Evolutionary conservation across 1,140 invertebrate genomes (phyloP).

Genomic region (Drosophila virilis): DNA sequence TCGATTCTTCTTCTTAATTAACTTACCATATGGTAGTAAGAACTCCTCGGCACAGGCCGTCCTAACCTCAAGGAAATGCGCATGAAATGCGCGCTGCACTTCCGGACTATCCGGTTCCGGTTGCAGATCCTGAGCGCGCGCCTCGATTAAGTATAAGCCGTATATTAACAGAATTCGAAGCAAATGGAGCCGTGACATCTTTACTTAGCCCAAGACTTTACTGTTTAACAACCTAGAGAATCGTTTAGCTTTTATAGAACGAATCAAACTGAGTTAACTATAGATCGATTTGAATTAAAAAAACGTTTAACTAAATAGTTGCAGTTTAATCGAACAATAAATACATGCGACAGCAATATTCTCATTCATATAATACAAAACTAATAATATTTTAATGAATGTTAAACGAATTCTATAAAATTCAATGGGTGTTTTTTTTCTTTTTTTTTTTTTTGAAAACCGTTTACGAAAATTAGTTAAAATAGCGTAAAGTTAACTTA

Average conservation of each 20-base stretch:
- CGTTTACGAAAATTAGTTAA: slow-evolving; percentile 43
- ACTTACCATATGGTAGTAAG: slow-evolving; percentile 60
- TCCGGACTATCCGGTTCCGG: slow-evolving; percentile 48
- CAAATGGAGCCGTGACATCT: slow-evolving; percentile 35
- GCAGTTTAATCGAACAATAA: slow-evolving; percentile 81
- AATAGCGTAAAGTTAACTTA: slow-evolving; percentile 50
- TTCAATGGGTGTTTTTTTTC: slow-evolving; percentile 41
- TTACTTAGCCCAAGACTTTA: neutral
- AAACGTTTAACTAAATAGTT: slow-evolving; percentile 71
- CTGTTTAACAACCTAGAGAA: neutral
- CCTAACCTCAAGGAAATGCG: slow-evolving; percentile 39
- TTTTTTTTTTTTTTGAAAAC: slow-evolving; percentile 14
- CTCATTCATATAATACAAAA: slow-evolving; percentile 63
- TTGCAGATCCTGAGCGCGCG: slow-evolving; percentile 39
- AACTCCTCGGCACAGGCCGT: slow-evolving; percentile 57
- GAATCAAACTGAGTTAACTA: neutral
- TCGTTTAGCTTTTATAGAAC: slow-evolving; percentile 37
- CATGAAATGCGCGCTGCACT: slow-evolving; percentile 48
- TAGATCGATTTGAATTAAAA: slow-evolving; percentile 4
- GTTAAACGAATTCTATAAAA: slow-evolving; percentile 58
- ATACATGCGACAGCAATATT: slow-evolving; percentile 70
- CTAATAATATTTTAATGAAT: slow-evolving; percentile 60
- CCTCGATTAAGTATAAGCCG: neutral
- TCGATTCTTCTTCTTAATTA: neutral
- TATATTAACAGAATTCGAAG: slow-evolving; percentile 11